Evolutionary conservation across 2,113 vertebrate genomes (phyloP).

Genomic region (Thunnus maccoyii): DNA sequence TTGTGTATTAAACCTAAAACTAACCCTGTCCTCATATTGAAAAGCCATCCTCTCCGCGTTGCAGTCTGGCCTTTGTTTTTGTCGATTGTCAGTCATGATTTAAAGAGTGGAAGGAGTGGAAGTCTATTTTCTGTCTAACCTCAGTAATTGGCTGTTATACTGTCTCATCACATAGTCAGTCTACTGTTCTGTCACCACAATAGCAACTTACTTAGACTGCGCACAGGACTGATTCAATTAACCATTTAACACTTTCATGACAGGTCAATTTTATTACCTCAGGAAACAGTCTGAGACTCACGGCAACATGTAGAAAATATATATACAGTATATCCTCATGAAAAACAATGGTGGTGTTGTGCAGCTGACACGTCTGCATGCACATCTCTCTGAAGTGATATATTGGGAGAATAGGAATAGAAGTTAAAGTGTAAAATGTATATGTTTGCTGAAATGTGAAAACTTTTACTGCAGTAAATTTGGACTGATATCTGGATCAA

Average conservation of each 20-base stretch:
- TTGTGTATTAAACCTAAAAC: no score
- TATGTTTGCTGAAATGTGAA: not conserved
- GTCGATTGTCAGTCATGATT: no score
- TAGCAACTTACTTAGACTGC: not conserved
- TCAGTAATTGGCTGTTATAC: not conserved
- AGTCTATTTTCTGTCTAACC: not conserved
- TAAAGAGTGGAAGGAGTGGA: no score
- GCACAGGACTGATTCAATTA: not conserved
- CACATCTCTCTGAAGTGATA: no score
- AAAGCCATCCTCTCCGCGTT: no score
- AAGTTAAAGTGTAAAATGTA: not conserved
- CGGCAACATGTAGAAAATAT: no score
- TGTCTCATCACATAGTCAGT: not conserved
- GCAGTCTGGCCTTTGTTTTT: no score
- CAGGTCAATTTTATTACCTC: not conserved
- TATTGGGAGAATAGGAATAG: not conserved
- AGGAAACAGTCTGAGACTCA: not conserved
- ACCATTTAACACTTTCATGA: not conserved
- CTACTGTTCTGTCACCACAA: not conserved
- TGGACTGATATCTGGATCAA: not conserved
- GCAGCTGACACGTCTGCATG: not conserved
- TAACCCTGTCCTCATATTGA: no score
- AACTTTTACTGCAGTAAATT: not conserved
- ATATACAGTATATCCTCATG: no score
- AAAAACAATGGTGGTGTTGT: not conserved